phyloP scores from a whole-genome alignment of 2,797 vertebrate genomes.

The Vespertilio murinus region DNA sequence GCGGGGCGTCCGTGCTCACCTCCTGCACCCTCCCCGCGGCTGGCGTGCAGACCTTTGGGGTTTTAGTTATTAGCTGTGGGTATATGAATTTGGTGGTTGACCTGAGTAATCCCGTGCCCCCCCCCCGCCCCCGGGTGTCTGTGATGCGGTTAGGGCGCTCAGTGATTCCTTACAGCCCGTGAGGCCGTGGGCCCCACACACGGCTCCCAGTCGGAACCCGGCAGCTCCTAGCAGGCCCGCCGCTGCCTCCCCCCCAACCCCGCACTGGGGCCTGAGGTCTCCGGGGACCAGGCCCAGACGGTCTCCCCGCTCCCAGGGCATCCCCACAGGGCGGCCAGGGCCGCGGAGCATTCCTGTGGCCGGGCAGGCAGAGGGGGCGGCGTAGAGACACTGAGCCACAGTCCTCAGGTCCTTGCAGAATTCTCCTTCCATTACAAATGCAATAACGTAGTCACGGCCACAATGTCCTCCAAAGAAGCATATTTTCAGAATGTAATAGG shows the following conservation, averaged over 20 bases:
- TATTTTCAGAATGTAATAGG: neutral
- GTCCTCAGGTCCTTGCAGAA: neutral
- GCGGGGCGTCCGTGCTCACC: accelerated
- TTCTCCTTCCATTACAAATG: neutral
- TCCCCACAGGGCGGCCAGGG: neutral
- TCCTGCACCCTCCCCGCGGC: neutral
- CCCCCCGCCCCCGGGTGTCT: neutral
- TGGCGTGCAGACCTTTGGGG: neutral
- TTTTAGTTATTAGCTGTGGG: neutral
- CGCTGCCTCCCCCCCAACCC: too few species aligned
- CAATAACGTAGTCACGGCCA: neutral
- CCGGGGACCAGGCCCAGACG: neutral
- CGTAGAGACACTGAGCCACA: neutral
- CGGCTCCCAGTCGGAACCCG: neutral
- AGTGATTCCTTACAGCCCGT: neutral
- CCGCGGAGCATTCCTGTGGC: neutral
- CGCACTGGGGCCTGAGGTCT: neutral
- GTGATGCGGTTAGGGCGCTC: neutral
- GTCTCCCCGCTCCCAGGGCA: neutral
- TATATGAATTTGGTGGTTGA: neutral
- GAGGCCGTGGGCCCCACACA: neutral
- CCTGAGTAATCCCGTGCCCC: neutral
- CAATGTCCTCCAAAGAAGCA: neutral
- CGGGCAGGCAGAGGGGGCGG: neutral
- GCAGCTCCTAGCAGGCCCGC: neutral